Evolutionary conservation across 2,797 vertebrate genomes (phyloP), one percentile per base, ranked within the genome.

Genomic region (Sorex maritimensis): DNA sequence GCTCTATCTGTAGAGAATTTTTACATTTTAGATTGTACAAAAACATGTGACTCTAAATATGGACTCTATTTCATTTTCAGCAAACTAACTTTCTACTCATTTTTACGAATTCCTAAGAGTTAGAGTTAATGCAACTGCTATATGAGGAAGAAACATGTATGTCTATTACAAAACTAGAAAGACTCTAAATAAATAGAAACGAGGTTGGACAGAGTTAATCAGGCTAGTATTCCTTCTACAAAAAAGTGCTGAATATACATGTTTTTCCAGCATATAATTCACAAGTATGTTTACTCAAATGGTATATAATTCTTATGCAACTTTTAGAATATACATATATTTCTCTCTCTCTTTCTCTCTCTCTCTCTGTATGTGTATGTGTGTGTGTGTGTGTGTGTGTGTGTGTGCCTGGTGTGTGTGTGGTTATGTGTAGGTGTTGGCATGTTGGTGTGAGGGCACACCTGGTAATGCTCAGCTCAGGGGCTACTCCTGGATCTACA

Each of bases 141-240:
- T 17, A 1, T 21, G 61, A 24, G 6, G 12, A 89, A 68, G 38
- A 78, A 87, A 41, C 15, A 84, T 30, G 67, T 34, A 55, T 6
- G n/a, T 19, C 8, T 68, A 73, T n/a, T 15, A 90, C 30, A 74
- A 80, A 77, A 38, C 87, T 81, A 75, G 63, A 75, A 81, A 85
- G 23, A 28, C 38, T 55, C 84, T 11, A 69, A 9, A 71, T 13
- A 61, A 38, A 75, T 38, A 12, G 15, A 68, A 92, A 83, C 21
- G 0, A 5, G 7, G 1, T 41, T 52, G 6, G 2, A 11, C 23
- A 55, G 46, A 1, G 11, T 10, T 19, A 15, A 10, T 73, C 44
- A 14, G 8, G 15, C 34, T 44, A 0, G 2, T 41, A 46, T 86
- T 69, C 86, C 19, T 83, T 72, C 34, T 77, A 44, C 9, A 46